Evolutionary conservation across 2,113 vertebrate genomes (phyloP).

Genomic region (Seriola aureovittata): DNA sequence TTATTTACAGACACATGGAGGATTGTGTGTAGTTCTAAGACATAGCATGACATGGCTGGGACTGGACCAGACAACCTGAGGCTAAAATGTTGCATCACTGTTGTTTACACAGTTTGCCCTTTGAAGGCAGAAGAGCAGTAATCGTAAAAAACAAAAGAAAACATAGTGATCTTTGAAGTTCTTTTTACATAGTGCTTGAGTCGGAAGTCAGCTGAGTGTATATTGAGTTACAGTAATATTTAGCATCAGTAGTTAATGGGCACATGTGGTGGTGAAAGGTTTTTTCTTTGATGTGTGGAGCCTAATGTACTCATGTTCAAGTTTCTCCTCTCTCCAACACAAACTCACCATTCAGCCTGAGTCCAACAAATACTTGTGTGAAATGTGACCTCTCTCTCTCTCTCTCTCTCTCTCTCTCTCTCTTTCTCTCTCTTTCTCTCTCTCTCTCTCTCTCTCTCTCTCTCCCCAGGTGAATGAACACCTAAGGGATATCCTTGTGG

Average conservation of each 20-base stretch:
- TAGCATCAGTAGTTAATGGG: conserved; percentile 11
- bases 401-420: not conserved
- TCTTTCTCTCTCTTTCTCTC: not conserved
- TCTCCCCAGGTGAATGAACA: conserved; percentile 92
- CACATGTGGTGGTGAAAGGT: conserved; percentile 14
- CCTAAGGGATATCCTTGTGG: conserved; percentile 92
- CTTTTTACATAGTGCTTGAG: not conserved
- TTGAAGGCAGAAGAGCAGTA: conserved; percentile 5
- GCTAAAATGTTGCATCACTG: conserved; percentile 46
- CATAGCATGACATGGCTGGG: not conserved
- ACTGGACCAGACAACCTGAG: not conserved
- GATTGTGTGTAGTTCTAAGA: conserved; percentile 2
- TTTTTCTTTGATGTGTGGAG: conserved; percentile 29
- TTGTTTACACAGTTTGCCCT: conserved; percentile 19
- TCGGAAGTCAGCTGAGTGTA: not conserved
- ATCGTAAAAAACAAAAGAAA: not conserved
- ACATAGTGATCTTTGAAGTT: conserved; percentile 13
- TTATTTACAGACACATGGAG: conserved; percentile 28
- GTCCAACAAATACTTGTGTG: conserved; percentile 34
- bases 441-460: conserved; percentile 1
- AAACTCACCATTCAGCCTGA: conserved; percentile 47
- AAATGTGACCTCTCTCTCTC: conserved; percentile 40
- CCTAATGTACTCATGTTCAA: conserved; percentile 16
- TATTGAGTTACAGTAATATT: conserved; percentile 33
- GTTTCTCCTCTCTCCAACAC: conserved; percentile 13